Evolutionary conservation across 2,888 invertebrate genomes (phyloP), one percentile per base, ranked within the genome.

Genomic region (Clitarchus hookeri): DNA sequence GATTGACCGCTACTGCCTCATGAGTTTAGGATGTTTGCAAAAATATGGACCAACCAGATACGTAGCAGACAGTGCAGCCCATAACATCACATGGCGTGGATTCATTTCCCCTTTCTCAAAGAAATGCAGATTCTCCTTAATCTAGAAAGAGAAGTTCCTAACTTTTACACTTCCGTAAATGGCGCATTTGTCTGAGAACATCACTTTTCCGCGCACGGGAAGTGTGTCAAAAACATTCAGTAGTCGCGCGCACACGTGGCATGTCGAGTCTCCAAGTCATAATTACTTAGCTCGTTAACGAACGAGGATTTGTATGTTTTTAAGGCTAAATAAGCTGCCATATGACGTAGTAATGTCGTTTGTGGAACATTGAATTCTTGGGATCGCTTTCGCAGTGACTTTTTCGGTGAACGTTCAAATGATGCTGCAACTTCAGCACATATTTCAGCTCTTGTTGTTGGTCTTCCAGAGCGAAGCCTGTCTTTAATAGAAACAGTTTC

Each of bases 121-220:
- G 0, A 36, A 84, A 48, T 84, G 84, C 0, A 48, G 44, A 44
- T 84, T 84, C 48, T 84, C 84, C 25, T 84, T 48, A n/a, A 48
- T 25, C 16, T 48, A 84, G 44, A 84, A 84, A 48, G 6, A 44
- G 23, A 25, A 11, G 25, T 84, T 84, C 16, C 44, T 44, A 48
- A 4, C 23, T 19, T 84, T 44, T 44, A 23, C 19, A 48, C 84
- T 44, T 16, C 48, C 6, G 48, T 84, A 84, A 44, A 44, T 84
- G 44, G 84, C 25, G 84, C 84, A 84, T 84, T 84, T 48, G 48
- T 84, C 44, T 84, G 84, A 44, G 48, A 84, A 1, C 36, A 36
- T 36, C 36, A 1, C 36, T 36, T 36, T 36, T 36, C 36, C 36
- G 4, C 36, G 4, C 4, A 4, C 4, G 36, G 36, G 36, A 36